Conservation (phyloP, 2,888 invertebrate genomes). For the Capitulum mitella region DNA sequence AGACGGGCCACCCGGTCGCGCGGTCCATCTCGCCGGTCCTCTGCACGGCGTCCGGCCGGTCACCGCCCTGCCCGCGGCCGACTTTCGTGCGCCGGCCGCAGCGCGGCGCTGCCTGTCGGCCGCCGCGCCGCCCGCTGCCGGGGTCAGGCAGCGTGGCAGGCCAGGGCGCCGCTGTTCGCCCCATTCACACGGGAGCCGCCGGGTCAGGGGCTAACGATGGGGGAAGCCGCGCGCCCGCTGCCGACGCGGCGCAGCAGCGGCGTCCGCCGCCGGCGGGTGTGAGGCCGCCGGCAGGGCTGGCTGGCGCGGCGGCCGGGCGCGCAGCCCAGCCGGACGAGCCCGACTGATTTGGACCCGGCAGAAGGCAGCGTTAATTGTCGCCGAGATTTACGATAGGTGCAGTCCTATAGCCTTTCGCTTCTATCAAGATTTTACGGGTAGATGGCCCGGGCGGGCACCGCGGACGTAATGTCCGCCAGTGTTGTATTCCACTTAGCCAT, state of each 20-base stretch:
- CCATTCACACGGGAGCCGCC: constrained; percentile 11
- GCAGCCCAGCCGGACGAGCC: neutral
- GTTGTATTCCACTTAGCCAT: neutral
- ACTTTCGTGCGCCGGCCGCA: neutral
- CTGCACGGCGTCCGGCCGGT: no score
- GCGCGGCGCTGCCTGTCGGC: constrained; percentile 8
- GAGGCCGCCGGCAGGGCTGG: no score
- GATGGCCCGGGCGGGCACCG: neutral
- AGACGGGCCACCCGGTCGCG: no score
- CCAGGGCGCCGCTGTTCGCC: neutral
- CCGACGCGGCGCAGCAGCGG: neutral
- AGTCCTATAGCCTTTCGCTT: neutral
- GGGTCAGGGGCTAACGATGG: neutral
- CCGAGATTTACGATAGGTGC: constrained; percentile 8
- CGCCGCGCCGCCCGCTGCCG: neutral
- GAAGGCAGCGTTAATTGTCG: neutral
- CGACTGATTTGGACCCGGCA: neutral
- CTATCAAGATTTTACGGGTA: neutral
- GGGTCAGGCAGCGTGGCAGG: neutral
- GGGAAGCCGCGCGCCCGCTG: neutral
- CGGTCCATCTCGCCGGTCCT: no score
- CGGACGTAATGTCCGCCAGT: neutral
- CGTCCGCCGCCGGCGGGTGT: neutral
- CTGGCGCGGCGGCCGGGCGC: no score
- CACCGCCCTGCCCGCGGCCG: no score